Base-by-base conservation (phyloP, 2,113 vertebrate genomes). In the Malurus cyaneus region DNA sequence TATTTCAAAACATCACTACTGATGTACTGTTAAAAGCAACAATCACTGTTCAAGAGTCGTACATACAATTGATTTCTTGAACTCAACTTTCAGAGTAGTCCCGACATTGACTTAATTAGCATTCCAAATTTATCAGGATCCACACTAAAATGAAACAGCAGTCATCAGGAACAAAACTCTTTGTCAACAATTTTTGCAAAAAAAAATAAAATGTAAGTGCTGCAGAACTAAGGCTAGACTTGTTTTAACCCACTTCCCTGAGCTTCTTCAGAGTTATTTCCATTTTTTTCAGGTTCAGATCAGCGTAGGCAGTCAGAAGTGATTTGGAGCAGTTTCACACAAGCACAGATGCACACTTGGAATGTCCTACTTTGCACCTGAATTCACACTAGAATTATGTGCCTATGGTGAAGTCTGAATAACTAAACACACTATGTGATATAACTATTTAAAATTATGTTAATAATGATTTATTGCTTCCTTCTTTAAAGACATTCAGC, bases 311-410 rank as follows among this genome's bases (percentile, higher is more conserved):
- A 80, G 13, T 41, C 44, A 85, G 60, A 80, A 42, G n/a, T 42
- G 24, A 74, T 19, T 12, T 7, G 64, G n/a, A 89, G 49, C 14
- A 65, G n/a, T 61, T 84, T 78, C 69, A 81, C 69, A 71, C 2
- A 1, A 81, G 70, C 42, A 84, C 59, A 91, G 46, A 29, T 0
- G 0, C 1, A 11, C 50, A 11, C 26, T 34, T 64, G 23, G 11
- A 80, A 91, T 32, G 18, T n/a, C 78, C 79, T 36, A 56, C 42
- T 66, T 92, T 32, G 36, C 50, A 80, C 50, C 32, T 47, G 13
- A 18, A 47, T 59, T 71, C 70, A 66, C 28, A 74, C 11, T 24
- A 80, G 18, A 89, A 62, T 17, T 57, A 32, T 5, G 12, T 7
- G 18, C n/a, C 31, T 57, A 14, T 10, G 21, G 31, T 53, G 66